Evolutionary conservation across 1,140 invertebrate genomes (phyloP).

Genomic region (Bombus vancouverensis): DNA sequence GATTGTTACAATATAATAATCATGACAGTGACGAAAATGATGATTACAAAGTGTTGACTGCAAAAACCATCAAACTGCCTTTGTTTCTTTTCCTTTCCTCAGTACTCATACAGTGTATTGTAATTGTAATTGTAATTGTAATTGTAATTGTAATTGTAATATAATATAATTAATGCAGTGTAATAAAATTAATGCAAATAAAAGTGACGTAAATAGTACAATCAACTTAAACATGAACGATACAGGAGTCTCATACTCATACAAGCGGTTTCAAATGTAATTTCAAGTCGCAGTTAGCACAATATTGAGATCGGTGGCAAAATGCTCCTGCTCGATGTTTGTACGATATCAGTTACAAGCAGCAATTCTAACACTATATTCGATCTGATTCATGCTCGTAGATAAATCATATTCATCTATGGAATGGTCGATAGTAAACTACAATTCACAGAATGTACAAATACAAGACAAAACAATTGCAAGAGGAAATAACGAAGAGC

Average conservation of each 20-base stretch:
- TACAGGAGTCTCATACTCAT: constrained; percentile 69
- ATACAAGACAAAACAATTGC: constrained; percentile 32
- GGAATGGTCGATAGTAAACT: constrained; percentile 58
- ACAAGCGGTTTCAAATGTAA: constrained; percentile 68
- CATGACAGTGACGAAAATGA: constrained; percentile 64
- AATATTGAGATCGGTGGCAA: constrained; percentile 80
- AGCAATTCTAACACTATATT: constrained; percentile 34
- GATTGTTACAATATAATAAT: constrained; percentile 68
- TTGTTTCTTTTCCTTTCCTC: constrained; percentile 48
- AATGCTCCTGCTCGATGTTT: constrained; percentile 76
- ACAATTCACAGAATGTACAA: constrained; percentile 53
- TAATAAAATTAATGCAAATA: constrained; percentile 75
- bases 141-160: constrained; percentile 62
- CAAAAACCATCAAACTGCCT: constrained; percentile 74
- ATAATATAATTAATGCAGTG: constrained; percentile 69
- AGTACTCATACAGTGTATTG: constrained; percentile 51
- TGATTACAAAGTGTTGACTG: constrained; percentile 77
- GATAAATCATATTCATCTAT: constrained; percentile 49
- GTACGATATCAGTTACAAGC: constrained; percentile 33
- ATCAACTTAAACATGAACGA: constrained; percentile 72
- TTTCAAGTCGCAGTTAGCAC: constrained; percentile 73
- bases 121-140: constrained; percentile 63
- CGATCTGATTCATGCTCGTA: constrained; percentile 22
- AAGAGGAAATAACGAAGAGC: constrained; percentile 4
- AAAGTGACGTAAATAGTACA: constrained; percentile 76